Evolutionary conservation across 2,888 invertebrate species (phyloP), one percentile per base, ranked within the genome.

Genomic region (Pterobdella sp.): DNA sequence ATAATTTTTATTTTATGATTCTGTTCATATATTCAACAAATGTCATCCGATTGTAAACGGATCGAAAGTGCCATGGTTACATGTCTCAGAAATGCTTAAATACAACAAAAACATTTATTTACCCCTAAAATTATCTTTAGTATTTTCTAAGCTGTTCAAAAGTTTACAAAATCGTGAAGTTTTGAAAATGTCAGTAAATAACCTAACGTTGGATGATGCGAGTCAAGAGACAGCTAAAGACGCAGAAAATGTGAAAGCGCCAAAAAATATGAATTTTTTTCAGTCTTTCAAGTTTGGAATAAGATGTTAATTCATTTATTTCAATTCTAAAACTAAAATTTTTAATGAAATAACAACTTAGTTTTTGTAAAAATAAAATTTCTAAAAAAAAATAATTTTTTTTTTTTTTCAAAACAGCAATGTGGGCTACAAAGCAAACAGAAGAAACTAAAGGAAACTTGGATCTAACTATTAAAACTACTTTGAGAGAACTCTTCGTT

Each of bases 391-490:
- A 14, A 7, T 22, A 42, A 14, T 22, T 22, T 14, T 22, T 22
- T 42, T 56, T n/a, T 18, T 14, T 26, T 26, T 3, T 18, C n/a
- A 22, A 22, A 56, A 4, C 63, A 75, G 75, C 73, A 22, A 65
- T 75, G 3, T 84, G 84, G 84, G 83, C 83, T 1, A 84, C 84
- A 3, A 78, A 82, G 36, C 81, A 83, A 75, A 84, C 83, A n/a
- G 83, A 83, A 76, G 82, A 83, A 71, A 82, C 81, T 35, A 78
- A 78, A 74, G 79, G 79, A 64, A 81, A 84, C 77, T 69, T 80
- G 71, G 83, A 84, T 74, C 78, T 82, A 31, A 80, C 82, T 74
- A 82, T 85, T 74, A 82, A 81, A 78, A 84, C 84, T 32, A 84
- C 84, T 4, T 77, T 85, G 72, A 79, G 84, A 77, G 85, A 85